phyloP scores from a whole-genome alignment of 2,888 invertebrate species.

The Stenodera caucasica region DNA sequence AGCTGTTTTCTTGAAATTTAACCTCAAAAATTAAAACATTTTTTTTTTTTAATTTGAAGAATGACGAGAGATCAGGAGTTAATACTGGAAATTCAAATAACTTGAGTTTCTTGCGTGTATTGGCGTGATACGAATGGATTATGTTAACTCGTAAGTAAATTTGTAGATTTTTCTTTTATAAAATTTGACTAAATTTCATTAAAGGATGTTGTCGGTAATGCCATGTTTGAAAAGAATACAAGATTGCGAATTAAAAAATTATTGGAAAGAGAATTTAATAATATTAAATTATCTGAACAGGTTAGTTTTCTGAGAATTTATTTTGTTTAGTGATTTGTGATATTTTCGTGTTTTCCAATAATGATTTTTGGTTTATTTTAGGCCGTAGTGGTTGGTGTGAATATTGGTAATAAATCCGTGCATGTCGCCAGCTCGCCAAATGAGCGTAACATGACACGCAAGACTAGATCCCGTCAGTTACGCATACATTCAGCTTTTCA shows the following conservation, averaged over 20 bases:
- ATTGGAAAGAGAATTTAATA: conserved; percentile 32
- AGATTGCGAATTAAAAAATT: conserved; percentile 33
- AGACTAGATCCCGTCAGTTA: conserved; percentile 47
- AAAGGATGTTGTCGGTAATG: conserved; percentile 27
- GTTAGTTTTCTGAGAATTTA: conserved; percentile 15
- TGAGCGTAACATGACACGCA: conserved; percentile 47
- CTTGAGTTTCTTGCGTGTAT: neutral
- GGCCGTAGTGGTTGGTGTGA: conserved; percentile 15
- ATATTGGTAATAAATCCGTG: conserved; percentile 5
- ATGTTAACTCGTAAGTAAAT: conserved; percentile 16
- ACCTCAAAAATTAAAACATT: neutral
- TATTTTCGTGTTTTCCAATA: neutral
- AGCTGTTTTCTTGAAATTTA: neutral
- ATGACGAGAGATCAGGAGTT: neutral
- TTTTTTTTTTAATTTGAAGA: neutral
- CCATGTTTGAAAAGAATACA: conserved; percentile 41
- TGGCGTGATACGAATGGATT: conserved; percentile 18
- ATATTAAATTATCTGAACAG: conserved; percentile 18
- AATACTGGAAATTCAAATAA: neutral
- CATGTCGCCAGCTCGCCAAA: conserved; percentile 24
- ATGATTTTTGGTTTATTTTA: conserved; percentile 10
- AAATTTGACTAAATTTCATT: neutral
- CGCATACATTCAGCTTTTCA: conserved; percentile 54
- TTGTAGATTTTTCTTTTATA: neutral
- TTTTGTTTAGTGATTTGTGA: too few species aligned